Evolutionary conservation across 1,140 invertebrate species (phyloP).

Genomic region (Drosophila ohnishii): DNA sequence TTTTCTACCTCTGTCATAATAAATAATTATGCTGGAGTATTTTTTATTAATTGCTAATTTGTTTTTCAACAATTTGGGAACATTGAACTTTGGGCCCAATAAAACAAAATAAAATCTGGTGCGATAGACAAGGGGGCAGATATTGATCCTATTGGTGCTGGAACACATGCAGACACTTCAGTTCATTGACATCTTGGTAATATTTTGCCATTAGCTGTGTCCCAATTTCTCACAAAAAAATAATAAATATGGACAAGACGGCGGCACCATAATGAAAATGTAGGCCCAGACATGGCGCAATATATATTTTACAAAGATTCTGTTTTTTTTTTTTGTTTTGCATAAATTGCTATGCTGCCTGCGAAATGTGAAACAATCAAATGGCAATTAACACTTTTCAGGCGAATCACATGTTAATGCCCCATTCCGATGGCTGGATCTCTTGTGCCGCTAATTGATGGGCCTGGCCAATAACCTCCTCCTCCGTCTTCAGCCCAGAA

Average conservation of each 20-base stretch:
- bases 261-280: slow-evolving; percentile 64
- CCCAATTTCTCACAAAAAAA: slow-evolving; percentile 44
- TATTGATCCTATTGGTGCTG: slow-evolving; percentile 26
- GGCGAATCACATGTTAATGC: slow-evolving; percentile 37
- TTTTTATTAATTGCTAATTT: slow-evolving; percentile 53
- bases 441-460: slow-evolving; percentile 47
- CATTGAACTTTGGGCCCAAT: slow-evolving; percentile 72
- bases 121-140: background rate
- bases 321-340: slow-evolving; percentile 8
- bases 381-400: slow-evolving; percentile 60
- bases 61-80: slow-evolving; percentile 46
- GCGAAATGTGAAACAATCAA: slow-evolving; percentile 49
- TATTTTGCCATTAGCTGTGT: slow-evolving; percentile 68
- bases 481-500: background rate
- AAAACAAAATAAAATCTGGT: slow-evolving; percentile 22
- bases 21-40: slow-evolving; percentile 6
- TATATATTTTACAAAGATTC: slow-evolving; percentile 42
- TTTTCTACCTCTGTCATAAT: background rate
- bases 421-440: slow-evolving; percentile 44
- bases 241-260: slow-evolving; percentile 38
- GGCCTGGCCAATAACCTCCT: slow-evolving; percentile 55
- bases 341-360: slow-evolving; percentile 46
- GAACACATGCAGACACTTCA: slow-evolving; percentile 67
- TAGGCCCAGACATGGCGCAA: slow-evolving; percentile 48
- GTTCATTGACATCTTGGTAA: slow-evolving; percentile 77